Evolutionary conservation across 2,113 vertebrate genomes (phyloP).

Genomic region (Alaudala cheleensis): DNA sequence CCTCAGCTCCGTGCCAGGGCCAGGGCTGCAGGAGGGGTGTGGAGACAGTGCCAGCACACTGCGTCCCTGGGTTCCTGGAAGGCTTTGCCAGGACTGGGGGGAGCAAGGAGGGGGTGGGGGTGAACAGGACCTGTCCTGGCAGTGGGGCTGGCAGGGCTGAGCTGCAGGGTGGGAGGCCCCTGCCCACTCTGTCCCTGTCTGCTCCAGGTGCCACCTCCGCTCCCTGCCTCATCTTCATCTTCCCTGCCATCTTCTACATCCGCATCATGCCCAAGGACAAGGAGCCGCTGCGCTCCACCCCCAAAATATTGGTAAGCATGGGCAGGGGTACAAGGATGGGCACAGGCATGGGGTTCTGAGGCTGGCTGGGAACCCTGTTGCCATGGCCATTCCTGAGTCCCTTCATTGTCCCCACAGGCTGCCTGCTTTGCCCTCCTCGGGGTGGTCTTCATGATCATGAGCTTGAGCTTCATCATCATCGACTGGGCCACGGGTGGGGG

Average conservation of each 20-base stretch:
- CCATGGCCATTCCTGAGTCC: background rate
- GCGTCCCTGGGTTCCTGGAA: constrained; percentile 1
- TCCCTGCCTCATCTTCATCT: constrained; percentile 99
- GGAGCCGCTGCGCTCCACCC: constrained; percentile 84
- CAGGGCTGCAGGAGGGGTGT: background rate
- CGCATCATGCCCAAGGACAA: constrained; percentile 93
- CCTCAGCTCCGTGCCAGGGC: background rate
- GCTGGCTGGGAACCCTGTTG: background rate
- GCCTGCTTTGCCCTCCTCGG: constrained; percentile 89
- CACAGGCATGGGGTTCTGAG: background rate
- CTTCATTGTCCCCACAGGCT: constrained; percentile 76
- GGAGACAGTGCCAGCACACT: background rate
- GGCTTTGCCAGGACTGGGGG: background rate
- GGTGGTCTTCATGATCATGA: constrained; percentile 95
- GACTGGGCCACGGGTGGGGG: constrained; percentile 86
- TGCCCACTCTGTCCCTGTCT: constrained; percentile 31
- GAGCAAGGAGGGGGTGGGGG: background rate
- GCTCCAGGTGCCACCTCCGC: constrained; percentile 93
- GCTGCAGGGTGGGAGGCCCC: background rate
- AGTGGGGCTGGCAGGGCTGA: background rate
- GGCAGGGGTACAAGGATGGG: accelerated
- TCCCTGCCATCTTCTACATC: constrained; percentile 97
- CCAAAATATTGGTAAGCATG: constrained; percentile 89
- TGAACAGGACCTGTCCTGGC: background rate
- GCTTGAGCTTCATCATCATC: constrained; percentile 94